Conservation (phyloP, 1,140 invertebrate species). For the Aphelenchoides avenae region DNA sequence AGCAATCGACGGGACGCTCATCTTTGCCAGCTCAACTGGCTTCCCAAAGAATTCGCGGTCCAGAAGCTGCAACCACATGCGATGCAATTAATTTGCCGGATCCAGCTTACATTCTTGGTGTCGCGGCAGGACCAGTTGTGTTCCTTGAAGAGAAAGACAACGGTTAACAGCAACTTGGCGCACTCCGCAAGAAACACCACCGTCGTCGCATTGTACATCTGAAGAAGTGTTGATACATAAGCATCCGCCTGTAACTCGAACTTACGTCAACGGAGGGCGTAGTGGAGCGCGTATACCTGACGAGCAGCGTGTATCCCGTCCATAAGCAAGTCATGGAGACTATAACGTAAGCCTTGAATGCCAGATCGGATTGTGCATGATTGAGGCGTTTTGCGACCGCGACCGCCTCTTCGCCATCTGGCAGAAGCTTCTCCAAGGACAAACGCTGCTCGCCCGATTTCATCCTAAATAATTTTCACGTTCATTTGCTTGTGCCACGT, state of each 20-base stretch:
- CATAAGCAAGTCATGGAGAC: slow-evolving; percentile 50
- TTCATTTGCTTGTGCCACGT: too few species aligned
- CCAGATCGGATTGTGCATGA: too few species aligned
- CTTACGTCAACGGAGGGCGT: slow-evolving; percentile 5
- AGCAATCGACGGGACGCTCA: slow-evolving; percentile 56
- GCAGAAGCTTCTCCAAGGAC: too few species aligned
- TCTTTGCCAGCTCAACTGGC: slow-evolving; percentile 51
- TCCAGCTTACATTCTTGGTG: slow-evolving; percentile 6
- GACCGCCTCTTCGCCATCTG: too few species aligned
- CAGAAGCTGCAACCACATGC: slow-evolving; percentile 36
- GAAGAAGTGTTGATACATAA: slow-evolving; percentile 3
- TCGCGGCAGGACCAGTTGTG: slow-evolving; percentile 22
- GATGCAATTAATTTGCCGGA: neutral
- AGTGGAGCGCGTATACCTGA: slow-evolving; percentile 38
- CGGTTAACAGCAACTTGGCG: slow-evolving; percentile 45
- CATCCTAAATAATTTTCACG: too few species aligned
- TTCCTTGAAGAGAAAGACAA: slow-evolving; percentile 40
- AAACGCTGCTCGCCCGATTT: too few species aligned
- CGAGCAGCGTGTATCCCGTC: slow-evolving; percentile 54
- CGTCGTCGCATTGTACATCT: slow-evolving; percentile 49
- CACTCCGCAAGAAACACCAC: slow-evolving; percentile 55
- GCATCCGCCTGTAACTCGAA: neutral
- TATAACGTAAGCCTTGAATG: slow-evolving; percentile 56
- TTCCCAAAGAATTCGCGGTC: slow-evolving; percentile 48
- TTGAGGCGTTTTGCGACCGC: too few species aligned